These are phyloP conservation scores for Aphyosemion australe DNA, from an alignment of 2,113 vertebrate species.

Conservation along the genomic window DNA sequence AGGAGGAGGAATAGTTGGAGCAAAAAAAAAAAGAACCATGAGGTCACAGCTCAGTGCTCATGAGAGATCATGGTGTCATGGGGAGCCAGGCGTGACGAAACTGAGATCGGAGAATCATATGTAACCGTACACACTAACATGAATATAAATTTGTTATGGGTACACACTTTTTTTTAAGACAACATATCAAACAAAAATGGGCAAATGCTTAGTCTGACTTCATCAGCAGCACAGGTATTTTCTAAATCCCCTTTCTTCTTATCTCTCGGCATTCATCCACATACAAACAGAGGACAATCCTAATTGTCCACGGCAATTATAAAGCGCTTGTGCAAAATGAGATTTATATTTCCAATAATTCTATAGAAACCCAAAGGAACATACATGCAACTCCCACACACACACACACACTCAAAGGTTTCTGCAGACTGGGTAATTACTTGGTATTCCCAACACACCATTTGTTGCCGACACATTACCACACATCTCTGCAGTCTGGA, in stretches of 20 bases:
- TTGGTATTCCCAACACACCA: conserved; percentile 16
- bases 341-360: conserved; percentile 16
- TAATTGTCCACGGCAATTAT: conserved; percentile 34
- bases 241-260: conserved; percentile 32
- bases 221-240: conserved; percentile 49
- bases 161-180: conserved; percentile 1
- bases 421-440: conserved; percentile 36
- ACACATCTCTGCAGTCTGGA: conserved; percentile 58
- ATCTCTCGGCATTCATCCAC: neutral
- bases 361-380: neutral
- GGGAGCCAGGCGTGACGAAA: conserved; percentile 66
- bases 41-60: conserved; percentile 65
- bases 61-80: conserved; percentile 63
- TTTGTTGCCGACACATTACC: conserved; percentile 68
- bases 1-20: conserved; percentile 28
- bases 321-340: conserved; percentile 25
- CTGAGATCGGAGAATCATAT: conserved; percentile 67
- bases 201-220: conserved; percentile 29
- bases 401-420: neutral
- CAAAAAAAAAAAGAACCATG: conserved; percentile 53
- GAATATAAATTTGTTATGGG: neutral
- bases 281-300: conserved; percentile 16
- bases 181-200: conserved; percentile 49
- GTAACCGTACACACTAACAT: conserved; percentile 24
- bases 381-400: neutral